Base-by-base conservation (phyloP, 2,113 vertebrate genomes). In the Galeopterus variegatus region DNA sequence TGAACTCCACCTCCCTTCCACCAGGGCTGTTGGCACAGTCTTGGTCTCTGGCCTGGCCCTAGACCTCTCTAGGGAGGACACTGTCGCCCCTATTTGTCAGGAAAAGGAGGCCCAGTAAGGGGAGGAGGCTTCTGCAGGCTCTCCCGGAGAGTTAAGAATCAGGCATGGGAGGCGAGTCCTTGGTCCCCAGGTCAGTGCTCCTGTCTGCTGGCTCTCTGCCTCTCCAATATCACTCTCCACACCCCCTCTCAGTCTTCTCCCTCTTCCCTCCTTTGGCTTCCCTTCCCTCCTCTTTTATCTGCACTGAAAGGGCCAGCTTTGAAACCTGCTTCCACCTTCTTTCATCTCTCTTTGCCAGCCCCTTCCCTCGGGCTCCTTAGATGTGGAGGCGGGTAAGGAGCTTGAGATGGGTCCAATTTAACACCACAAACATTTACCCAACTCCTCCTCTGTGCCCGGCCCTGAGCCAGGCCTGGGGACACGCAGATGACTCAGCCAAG, bases 331-430 rank as follows among this genome's bases (percentile, higher is more conserved):
- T 50, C 91, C 88, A 13, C 88, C 93, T 81, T 26, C 95, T 96
- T 98, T 97, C 95, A 98, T 98, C 92, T 97, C 93, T 48, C 95
- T 83, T 24, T 23, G 48, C 64, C 0, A 50, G 91, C 94, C 96
- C 80, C 93, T 95, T 97, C 96, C 93, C 96, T 90, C 88, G 85
- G 90, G 95, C 93, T 95, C 79, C 86, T 94, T 83, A 92, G 96
- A 96, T 79, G 73, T 72, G 52, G 83, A 86, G 65, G 90, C 15
- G 0, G 56, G 56, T 15, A 56, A 67, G 80, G 62, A 88, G 91
- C 86, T 89, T 31, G 73, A 83, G 69, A 80, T 77, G 69, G 62
- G 92, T 87, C 96, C 96, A 89, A 41, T 95, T 97, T 82, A 91
- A 60, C 82, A 95, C 58, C 56, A 76, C 76, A 96, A 75, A 97